phyloP scores from a whole-genome alignment of 2,888 invertebrate genomes.

The Zele albiditarsus region DNA sequence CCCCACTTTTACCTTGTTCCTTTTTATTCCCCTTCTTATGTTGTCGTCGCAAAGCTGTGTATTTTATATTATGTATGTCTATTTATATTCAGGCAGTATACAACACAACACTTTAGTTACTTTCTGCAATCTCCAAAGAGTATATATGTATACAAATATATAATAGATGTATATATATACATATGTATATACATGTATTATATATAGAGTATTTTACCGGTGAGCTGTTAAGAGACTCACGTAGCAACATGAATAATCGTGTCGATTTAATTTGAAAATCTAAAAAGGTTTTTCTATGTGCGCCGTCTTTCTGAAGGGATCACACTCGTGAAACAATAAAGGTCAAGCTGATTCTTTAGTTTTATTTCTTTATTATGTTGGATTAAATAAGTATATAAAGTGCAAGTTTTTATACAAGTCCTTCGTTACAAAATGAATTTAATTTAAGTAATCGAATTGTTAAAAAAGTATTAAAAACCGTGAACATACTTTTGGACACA shows the following conservation, averaged over 20 bases:
- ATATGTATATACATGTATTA: background rate
- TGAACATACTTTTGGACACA: too few species aligned
- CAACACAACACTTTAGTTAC: constrained; percentile 20
- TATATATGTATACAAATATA: background rate
- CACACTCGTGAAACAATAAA: constrained; percentile 29
- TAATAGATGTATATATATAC: background rate
- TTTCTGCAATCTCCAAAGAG: constrained; percentile 24
- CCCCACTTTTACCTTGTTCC: background rate
- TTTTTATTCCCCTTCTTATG: background rate
- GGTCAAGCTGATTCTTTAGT: constrained; percentile 29
- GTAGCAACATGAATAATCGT: constrained; percentile 51
- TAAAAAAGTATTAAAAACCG: too few species aligned
- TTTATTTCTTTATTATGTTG: background rate
- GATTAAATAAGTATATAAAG: background rate
- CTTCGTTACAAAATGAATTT: too few species aligned
- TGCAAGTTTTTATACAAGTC: too few species aligned
- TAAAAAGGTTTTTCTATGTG: constrained; percentile 43
- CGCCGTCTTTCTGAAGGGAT: constrained; percentile 9
- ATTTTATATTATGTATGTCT: constrained; percentile 43
- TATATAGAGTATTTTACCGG: constrained; percentile 32
- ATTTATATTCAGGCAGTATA: constrained; percentile 40
- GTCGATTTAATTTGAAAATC: constrained; percentile 50
- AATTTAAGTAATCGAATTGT: too few species aligned
- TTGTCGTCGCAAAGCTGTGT: constrained; percentile 24
- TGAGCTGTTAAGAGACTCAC: constrained; percentile 52